Evolutionary conservation across 2,888 invertebrate genomes (phyloP), one percentile per base, ranked within the genome.

Genomic region (Carpatolechia fugitivella): DNA sequence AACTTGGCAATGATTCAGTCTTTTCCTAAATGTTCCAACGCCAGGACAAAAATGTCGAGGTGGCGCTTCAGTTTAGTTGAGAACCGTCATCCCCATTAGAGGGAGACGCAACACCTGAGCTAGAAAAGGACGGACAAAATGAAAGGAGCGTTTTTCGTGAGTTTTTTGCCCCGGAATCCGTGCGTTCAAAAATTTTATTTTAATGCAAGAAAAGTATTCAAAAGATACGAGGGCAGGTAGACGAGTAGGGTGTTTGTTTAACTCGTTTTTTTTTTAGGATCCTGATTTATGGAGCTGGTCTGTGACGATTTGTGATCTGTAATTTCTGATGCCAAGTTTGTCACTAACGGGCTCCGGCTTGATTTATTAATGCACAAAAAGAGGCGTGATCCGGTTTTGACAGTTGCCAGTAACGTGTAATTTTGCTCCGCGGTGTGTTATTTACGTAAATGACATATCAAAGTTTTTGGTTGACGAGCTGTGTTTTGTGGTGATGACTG

Each of bases 301-400:
- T 83, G 85, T 83, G 90, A 88, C 89, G 90, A 90, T 85, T 88
- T 88, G 88, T 88, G 90, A 86, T 79, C 86, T 76, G 85, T 87
- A 85, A 87, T 86, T 85, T 84, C 68, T 81, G 85, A 85, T 85
- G 85, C 75, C 80, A 87, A 74, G 81, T 87, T 87, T 89, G 89
- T 89, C 90, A 87, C 89, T 85, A 78, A 75, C 74, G 70, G 74
- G 70, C 66, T 67, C 70, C n/a, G 58, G 61, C 61, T 79, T 89
- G 90, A 90, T 89, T 90, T 88, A 89, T 88, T 88, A 82, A 87
- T 85, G 81, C 65, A 59, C 61, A 52, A 58, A 56, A 68, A 69
- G 71, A 75, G 82, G 80, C 81, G 85, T 80, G 76, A 76, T 72
- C 66, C 70, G 62, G 74, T 78, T 82, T 79, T 80, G 85, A 84